A percentile compares a stretch with the other conserved stretches of the same genome.
phyloP scores from a whole-genome alignment of 2,113 vertebrate species.

The Dipodomys spectabilis region DNA sequence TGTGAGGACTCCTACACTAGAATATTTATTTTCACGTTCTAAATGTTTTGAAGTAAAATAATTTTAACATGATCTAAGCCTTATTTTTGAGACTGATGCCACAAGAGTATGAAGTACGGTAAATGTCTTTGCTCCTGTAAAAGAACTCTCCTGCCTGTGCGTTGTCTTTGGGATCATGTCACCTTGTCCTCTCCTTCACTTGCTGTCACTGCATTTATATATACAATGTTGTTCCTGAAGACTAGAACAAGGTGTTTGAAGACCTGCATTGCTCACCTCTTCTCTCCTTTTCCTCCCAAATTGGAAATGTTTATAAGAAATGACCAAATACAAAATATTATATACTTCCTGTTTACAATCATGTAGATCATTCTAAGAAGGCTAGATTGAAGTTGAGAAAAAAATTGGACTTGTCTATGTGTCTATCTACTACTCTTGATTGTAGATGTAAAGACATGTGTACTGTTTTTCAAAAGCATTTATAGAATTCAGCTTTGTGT shows the following conservation, averaged over 20 bases:
- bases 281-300: neutral
- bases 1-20: neutral
- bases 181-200: neutral
- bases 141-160: neutral
- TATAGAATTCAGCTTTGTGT: neutral
- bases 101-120: neutral
- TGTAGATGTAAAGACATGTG: neutral
- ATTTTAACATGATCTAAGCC: neutral
- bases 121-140: constrained; percentile 6
- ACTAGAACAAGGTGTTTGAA: neutral
- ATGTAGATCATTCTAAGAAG: neutral
- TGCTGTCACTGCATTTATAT: neutral
- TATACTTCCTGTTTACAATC: neutral
- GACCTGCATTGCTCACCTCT: neutral
- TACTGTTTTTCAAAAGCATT: neutral
- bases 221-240: neutral
- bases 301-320: constrained; percentile 20
- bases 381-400: neutral
- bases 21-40: neutral
- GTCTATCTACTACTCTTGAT: neutral
- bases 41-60: constrained; percentile 13
- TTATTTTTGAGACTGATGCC: constrained; percentile 14
- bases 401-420: constrained; percentile 12
- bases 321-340: neutral
- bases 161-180: neutral